Conservation (phyloP, 2,113 vertebrate genomes). For the Nothoprocta pentlandii region DNA sequence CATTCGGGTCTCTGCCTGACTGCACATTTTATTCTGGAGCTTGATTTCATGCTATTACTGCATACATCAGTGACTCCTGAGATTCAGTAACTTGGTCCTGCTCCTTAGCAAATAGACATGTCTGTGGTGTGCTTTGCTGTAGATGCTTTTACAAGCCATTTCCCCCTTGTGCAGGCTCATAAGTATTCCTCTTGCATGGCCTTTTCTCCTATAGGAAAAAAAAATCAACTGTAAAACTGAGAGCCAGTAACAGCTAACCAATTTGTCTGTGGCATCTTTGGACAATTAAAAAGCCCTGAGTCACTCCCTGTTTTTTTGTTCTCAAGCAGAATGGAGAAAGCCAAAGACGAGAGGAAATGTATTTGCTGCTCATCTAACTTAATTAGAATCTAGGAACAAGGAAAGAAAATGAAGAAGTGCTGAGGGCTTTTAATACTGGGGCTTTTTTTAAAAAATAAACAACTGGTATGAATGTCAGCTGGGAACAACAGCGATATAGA, state of each 20-base stretch:
- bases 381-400: neutral
- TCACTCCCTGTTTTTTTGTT: neutral
- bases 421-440: neutral
- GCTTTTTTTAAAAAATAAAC: neutral
- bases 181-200: conserved; percentile 56
- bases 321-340: neutral
- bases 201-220: conserved; percentile 29
- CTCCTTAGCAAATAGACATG: conserved; percentile 70
- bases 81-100: conserved; percentile 52
- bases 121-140: conserved; percentile 20
- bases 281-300: neutral
- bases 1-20: conserved; percentile 53
- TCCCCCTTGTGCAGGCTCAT: conserved; percentile 65
- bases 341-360: conserved; percentile 13
- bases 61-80: conserved; percentile 34
- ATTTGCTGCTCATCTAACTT: conserved; percentile 4
- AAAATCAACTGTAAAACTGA: conserved; percentile 3
- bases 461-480: neutral
- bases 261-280: conserved; percentile 59
- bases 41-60: conserved; percentile 60
- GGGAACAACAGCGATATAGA: neutral
- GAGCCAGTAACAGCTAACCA: conserved; percentile 24
- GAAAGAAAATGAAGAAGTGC: neutral
- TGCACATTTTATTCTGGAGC: conserved; percentile 68
- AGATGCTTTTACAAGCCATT: conserved; percentile 67